Evolutionary conservation across 92 coral and sea anemone genomes (phyloP).

Genomic region (Epizoanthus rinbou): DNA sequence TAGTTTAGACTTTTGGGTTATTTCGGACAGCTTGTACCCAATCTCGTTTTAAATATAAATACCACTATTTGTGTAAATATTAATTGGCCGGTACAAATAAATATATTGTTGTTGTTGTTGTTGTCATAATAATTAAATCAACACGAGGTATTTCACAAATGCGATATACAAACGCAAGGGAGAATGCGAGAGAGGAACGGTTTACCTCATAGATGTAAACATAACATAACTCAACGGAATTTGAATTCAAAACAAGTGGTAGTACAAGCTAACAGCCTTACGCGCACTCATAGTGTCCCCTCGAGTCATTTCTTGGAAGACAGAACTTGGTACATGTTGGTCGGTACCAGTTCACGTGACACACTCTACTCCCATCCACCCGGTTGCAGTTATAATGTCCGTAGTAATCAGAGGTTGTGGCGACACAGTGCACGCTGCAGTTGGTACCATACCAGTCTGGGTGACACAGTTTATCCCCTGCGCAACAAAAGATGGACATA

Average conservation of each 20-base stretch:
- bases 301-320: slow-evolving; percentile 58
- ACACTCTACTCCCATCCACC: slow-evolving; percentile 58
- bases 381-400: slow-evolving; percentile 73
- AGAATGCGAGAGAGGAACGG: too few species aligned
- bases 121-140: too few species aligned
- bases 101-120: too few species aligned
- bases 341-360: slow-evolving; percentile 73
- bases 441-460: slow-evolving; percentile 74
- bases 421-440: slow-evolving; percentile 50
- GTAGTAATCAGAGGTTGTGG: slow-evolving; percentile 39
- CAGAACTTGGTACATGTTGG: slow-evolving; percentile 70
- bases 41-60: too few species aligned
- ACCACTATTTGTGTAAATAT: too few species aligned
- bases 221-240: too few species aligned
- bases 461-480: slow-evolving; percentile 61
- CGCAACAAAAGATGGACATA: neutral
- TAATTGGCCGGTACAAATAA: too few species aligned
- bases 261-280: neutral
- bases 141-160: too few species aligned
- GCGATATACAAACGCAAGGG: too few species aligned
- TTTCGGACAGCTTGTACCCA: too few species aligned
- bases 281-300: slow-evolving; percentile 72
- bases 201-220: too few species aligned
- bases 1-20: too few species aligned
- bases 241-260: neutral